These are phyloP conservation scores for Papilio polytes DNA, from an alignment of 1,140 invertebrate genomes.

Conservation along the genomic window DNA sequence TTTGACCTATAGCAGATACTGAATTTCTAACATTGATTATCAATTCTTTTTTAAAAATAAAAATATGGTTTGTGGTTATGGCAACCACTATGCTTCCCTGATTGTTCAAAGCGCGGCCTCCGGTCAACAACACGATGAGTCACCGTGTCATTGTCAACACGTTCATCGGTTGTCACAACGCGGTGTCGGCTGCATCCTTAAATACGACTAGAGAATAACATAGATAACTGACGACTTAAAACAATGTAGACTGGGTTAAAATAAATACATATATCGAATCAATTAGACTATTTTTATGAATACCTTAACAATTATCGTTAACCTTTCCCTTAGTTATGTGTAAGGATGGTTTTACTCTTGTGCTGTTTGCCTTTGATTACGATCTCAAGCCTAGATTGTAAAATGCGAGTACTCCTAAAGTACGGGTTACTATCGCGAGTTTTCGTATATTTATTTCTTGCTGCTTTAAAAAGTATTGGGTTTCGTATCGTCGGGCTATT, in stretches of 20 bases:
- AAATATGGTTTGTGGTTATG: background rate
- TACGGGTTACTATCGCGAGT: background rate
- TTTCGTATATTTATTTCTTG: background rate
- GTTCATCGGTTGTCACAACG: background rate
- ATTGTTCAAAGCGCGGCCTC: background rate
- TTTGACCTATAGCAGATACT: background rate
- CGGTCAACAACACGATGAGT: constrained; percentile 16
- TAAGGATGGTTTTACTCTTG: background rate
- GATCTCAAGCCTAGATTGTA: background rate
- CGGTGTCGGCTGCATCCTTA: background rate
- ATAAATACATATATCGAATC: too few relatives aligned
- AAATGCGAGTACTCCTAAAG: background rate
- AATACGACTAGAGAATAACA: too few relatives aligned
- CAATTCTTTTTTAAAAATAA: background rate
- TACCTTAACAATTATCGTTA: too few relatives aligned
- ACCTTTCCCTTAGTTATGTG: too few relatives aligned
- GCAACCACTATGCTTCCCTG: background rate
- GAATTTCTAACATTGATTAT: background rate
- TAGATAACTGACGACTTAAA: too few relatives aligned
- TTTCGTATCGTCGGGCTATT: background rate
- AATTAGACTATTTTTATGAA: too few relatives aligned
- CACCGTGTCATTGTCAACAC: constrained; percentile 1
- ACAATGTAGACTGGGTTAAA: too few relatives aligned
- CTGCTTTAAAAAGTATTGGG: background rate
- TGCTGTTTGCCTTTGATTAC: background rate